A percentile compares a stretch with the other conserved stretches of the same genome.
phyloP scores from a whole-genome alignment of 2,888 invertebrate genomes.

The Drosophila mulleri region DNA sequence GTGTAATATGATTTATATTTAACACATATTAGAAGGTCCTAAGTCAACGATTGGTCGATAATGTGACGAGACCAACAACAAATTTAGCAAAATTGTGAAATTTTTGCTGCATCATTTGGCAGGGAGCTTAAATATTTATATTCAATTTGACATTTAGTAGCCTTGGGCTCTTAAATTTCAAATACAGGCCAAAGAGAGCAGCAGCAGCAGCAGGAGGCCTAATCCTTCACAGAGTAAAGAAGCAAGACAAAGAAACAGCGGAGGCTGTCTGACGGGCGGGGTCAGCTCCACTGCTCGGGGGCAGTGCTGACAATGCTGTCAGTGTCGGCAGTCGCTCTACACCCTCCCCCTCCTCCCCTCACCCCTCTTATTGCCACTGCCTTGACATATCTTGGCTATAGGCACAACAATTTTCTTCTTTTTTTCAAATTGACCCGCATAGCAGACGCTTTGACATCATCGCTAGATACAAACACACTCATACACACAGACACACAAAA shows the following conservation, averaged over 20 bases:
- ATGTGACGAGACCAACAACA: not conserved
- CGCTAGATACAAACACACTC: slow-evolving; percentile 15
- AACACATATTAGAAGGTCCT: slow-evolving; percentile 60
- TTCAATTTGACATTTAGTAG: slow-evolving; percentile 71
- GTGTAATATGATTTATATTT: slow-evolving; percentile 60
- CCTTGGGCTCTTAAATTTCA: slow-evolving; percentile 51
- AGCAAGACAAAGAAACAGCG: slow-evolving; percentile 9
- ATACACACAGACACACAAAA: not conserved
- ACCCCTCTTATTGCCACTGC: slow-evolving; percentile 11
- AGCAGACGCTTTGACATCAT: slow-evolving; percentile 71
- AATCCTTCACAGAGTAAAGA: slow-evolving; percentile 37
- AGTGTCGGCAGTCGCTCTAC: slow-evolving; percentile 16
- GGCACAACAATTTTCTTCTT: slow-evolving; percentile 68
- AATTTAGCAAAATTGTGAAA: slow-evolving; percentile 26
- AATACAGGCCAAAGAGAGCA: slow-evolving; percentile 40
- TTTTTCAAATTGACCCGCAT: slow-evolving; percentile 76
- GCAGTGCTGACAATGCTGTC: slow-evolving; percentile 60
- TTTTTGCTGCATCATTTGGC: slow-evolving; percentile 67
- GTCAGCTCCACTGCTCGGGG: slow-evolving; percentile 21
- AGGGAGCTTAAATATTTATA: slow-evolving; percentile 68
- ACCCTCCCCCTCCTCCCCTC: not conserved
- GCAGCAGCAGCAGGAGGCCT: slow-evolving; percentile 30
- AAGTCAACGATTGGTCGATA: slow-evolving; percentile 52
- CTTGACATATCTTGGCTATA: slow-evolving; percentile 62
- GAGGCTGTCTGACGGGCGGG: not conserved